phyloP scores from a whole-genome alignment of 2,888 invertebrate species.

The Rhagophthalmus giganteus region DNA sequence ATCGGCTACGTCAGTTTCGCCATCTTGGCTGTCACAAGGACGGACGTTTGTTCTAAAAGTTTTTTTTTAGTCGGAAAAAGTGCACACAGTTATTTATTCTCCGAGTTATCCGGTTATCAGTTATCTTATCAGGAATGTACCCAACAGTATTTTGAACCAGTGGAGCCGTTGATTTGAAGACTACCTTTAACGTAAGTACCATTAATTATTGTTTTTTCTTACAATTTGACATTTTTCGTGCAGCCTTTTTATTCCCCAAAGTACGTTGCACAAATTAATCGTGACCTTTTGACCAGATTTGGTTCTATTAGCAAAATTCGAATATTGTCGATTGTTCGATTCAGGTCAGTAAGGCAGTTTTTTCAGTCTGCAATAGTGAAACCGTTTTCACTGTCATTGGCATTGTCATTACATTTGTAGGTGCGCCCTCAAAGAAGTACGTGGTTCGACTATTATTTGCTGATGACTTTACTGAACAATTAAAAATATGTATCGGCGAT shows the following conservation, averaged over 20 bases:
- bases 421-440: too few relatives aligned
- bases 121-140: constrained; percentile 25
- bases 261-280: constrained; percentile 9
- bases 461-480: too few relatives aligned
- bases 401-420: constrained; percentile 7
- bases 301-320: background rate
- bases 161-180: constrained; percentile 15
- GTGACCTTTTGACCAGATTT: constrained; percentile 2
- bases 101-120: constrained; percentile 13
- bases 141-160: constrained; percentile 20
- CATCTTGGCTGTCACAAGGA: constrained; percentile 43
- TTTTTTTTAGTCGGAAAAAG: constrained; percentile 29
- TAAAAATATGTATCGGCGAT: too few relatives aligned
- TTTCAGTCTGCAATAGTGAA: constrained; percentile 16
- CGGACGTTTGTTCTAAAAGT: constrained; percentile 33
- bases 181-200: constrained; percentile 16
- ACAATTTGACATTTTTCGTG: constrained; percentile 33
- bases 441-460: too few relatives aligned
- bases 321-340: constrained; percentile 8
- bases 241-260: constrained; percentile 5
- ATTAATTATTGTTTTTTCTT: constrained; percentile 23
- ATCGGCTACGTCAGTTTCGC: constrained; percentile 33
- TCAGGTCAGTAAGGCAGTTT: constrained; percentile 20
- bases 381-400: constrained; percentile 21
- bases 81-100: constrained; percentile 23